Evolutionary conservation across 1,140 invertebrate species (phyloP), one percentile per base, ranked within the genome.

Genomic region (Orius insidiosus): DNA sequence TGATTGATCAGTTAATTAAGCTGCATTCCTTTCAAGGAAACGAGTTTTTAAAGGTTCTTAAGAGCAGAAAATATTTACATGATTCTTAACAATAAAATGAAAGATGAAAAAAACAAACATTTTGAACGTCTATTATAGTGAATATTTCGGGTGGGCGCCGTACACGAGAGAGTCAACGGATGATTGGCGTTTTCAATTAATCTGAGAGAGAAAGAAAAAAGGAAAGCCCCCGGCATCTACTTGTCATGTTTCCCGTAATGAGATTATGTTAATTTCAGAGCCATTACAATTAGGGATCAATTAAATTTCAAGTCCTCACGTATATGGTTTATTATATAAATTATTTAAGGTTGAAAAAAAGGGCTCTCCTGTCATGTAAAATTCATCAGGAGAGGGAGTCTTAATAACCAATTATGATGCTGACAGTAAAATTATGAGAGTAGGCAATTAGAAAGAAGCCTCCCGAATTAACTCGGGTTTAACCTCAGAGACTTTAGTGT

Each of bases 401-500:
- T 45, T 51, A 51, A 51, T 51, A 51, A 35, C 50, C 50, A 51
- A 51, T 51, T 51, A 51, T 44, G 46, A 51, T 51, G 46, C 50
- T 51, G 50, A 51, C 50, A 51, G 50, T 47, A 51, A 46, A 48
- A 51, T 51, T 51, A 51, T 51, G 50, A 37, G 47, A 18, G 47
- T 42, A 24, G 35, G 46, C 41, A 48, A 51, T 51, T 48, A 51
- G 41, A 37, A 24, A 24, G 46, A 40, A 37, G 37, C 46, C 31
- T 15, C 39, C 18, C 38, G 46, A 48, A 48, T 48, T 48, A 48
- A 32, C 42, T 11, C 5, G 15, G 42, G 42, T 14, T 32, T 16
- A 32, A 33, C 42, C 34, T 44, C 30, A 33, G 31, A 44, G 34
- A n/a, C 24, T 24, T 24, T 24, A 24, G 24, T 44, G 34, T 44